Percentiles rank a stretch among this genome's conserved stretches.
Evolutionary conservation across 2,113 vertebrate genomes (phyloP).

Genomic region (Caranx melampygus): DNA sequence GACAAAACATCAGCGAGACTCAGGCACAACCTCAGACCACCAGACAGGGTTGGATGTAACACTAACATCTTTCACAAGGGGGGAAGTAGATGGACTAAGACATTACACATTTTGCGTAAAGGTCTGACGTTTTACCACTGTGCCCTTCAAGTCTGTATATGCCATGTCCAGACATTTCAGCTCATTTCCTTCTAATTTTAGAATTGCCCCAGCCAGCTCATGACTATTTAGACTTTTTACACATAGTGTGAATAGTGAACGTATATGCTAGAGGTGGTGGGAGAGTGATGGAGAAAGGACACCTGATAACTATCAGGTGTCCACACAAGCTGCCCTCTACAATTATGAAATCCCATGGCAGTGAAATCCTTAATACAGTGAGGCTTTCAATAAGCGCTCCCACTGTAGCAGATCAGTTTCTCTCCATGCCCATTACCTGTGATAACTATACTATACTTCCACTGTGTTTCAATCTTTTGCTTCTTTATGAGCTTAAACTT

Average conservation of each 20-base stretch:
- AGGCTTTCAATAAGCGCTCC: conserved; percentile 45
- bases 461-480: background rate
- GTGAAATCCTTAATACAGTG: conserved; percentile 22
- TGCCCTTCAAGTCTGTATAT: conserved; percentile 6
- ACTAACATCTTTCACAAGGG: conserved; percentile 57
- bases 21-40: conserved; percentile 58
- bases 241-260: background rate
- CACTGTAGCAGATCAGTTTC: conserved; percentile 19
- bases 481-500: background rate
- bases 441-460: conserved; percentile 25
- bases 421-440: conserved; percentile 10
- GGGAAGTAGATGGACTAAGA: conserved; percentile 29
- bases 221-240: conserved; percentile 18
- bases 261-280: background rate
- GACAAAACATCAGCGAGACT: conserved; percentile 68
- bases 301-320: conserved; percentile 43
- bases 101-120: conserved; percentile 47
- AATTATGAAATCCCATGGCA: conserved; percentile 37
- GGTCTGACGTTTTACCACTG: conserved; percentile 18
- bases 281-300: conserved; percentile 13
- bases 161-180: conserved; percentile 24
- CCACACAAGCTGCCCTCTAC: conserved; percentile 8
- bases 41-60: conserved; percentile 49
- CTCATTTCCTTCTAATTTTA: conserved; percentile 55
- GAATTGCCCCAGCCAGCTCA: conserved; percentile 13